Evolutionary conservation across 2,113 vertebrate genomes (phyloP), one percentile per base, ranked within the genome.

Genomic region (Isichthys henryi): DNA sequence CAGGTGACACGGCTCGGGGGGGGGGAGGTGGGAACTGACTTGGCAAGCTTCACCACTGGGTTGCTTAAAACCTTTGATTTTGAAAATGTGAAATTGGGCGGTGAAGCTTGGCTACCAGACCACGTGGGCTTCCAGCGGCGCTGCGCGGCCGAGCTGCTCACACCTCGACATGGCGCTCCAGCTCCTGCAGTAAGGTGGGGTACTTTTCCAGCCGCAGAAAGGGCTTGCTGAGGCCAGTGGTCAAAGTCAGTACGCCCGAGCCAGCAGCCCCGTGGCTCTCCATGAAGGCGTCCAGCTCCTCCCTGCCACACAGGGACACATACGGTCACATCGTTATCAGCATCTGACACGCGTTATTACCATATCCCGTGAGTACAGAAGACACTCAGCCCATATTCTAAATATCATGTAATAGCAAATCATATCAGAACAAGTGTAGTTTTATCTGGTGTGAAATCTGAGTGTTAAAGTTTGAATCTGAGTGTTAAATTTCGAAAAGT

Each of bases 191-290:
- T 88, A 99, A 96, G 0, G 96, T 97, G 70, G 97, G 96, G 0
- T 99, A 99, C 90, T 99, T 99, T 89, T 99, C 98, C 86, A 99
- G 96, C 91, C 98, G 96, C 94, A 98, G 97, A 94, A 99, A 99
- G 52, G 98, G 98, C 91, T 98, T 99, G 95, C 98, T 99, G 93
- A 99, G 97, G 91, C 97, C 98, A 80, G 97, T 98, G 88, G 98
- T 99, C 93, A 99, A 94, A 89, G 98, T 97, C 89, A 99, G 95
- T 90, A 98, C 96, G 3, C 98, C 98, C 7, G 97, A 96, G 86
- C 93, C 94, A 89, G 95, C 95, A 0, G 97, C 97, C 82, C 98
- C 98, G 94, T 99, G 97, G 91, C 95, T 96, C 94, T 99, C 98
- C 98, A 99, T 99, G 94, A 99, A 99, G 92, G 97, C 97, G 89